Evolutionary conservation across 2,113 vertebrate species (phyloP), one percentile per base, ranked within the genome.

Genomic region (Melanotaenia duboulayi): DNA sequence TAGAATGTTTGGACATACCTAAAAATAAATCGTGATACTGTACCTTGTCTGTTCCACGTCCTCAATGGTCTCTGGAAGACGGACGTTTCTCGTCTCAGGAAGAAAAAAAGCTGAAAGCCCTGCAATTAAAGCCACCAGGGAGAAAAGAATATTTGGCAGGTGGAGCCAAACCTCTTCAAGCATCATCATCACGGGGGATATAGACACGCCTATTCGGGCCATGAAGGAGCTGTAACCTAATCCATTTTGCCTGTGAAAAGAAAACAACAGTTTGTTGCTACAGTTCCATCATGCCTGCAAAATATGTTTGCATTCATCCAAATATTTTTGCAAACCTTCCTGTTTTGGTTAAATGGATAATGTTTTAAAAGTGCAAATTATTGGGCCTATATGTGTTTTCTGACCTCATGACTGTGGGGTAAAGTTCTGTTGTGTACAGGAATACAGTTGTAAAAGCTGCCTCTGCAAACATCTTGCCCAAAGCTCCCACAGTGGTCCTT

Each of bases 41-140:
- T 70, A 95, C 95, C 93, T 91, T 19, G 70, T 87, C 56, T 78
- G 71, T 60, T 95, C 94, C 65, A 95, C 86, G 0, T 95, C 94
- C 66, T 94, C 90, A 54, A 96, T 93, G 11, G 94, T 95, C 74
- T 96, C 94, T 23, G 93, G 95, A n/a, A 95, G 81, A n/a, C 76
- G 84, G 3, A 83, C 44, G 14, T 87, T 81, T 11, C 10, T 28
- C 19, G 87, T 11, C 92, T 96, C 91, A 64, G 82, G 76, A n/a
- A 87, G 80, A 62, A 78, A 63, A 57, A 2, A 71, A 28, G 84
- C 50, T 9, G 65, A 32, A 11, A 82, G 19, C 1, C 56, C 61
- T 28, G 39, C 39, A 39, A 8, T 1, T 5, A 83, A 24, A 44
- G 84, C 67, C 61, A 82, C 22, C 25, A 80, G n/a, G 9, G 62